Percentiles rank a stretch among this genome's conserved stretches.
Conservation (phyloP, 2,888 invertebrate genomes). For the Agriopis marginaria region DNA sequence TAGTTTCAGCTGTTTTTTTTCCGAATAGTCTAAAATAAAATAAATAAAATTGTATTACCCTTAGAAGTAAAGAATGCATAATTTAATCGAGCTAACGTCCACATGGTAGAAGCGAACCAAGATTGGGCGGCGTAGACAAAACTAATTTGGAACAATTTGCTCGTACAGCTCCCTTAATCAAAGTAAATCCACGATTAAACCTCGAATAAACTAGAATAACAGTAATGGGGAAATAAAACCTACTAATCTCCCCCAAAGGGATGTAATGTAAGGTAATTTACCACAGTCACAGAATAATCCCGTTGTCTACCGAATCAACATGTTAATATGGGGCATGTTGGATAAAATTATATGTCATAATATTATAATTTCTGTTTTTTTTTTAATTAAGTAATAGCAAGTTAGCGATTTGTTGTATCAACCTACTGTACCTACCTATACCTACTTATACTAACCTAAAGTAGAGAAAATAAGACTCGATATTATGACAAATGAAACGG, state of each 20-base stretch:
- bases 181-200: conserved; percentile 44
- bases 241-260: conserved; percentile 46
- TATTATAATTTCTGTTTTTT: too few species aligned
- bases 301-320: conserved; percentile 41
- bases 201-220: conserved; percentile 49
- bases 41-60: too few species aligned
- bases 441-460: too few species aligned
- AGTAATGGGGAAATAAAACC: conserved; percentile 52
- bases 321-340: conserved; percentile 26
- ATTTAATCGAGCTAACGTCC: too few species aligned
- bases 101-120: background rate
- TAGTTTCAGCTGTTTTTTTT: too few species aligned
- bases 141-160: conserved; percentile 44
- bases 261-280: conserved; percentile 43
- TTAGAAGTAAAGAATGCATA: background rate
- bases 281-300: conserved; percentile 42
- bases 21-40: too few species aligned
- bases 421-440: too few species aligned
- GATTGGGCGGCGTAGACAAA: conserved; percentile 29
- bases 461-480: too few species aligned
- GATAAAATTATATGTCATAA: conserved; percentile 1
- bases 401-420: too few species aligned
- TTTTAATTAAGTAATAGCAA: too few species aligned
- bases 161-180: conserved; percentile 46
- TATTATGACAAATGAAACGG: too few species aligned